These are phyloP conservation scores for Ficedula albicollis DNA, from an alignment of 2,797 vertebrate species.

Conservation along the genomic window DNA sequence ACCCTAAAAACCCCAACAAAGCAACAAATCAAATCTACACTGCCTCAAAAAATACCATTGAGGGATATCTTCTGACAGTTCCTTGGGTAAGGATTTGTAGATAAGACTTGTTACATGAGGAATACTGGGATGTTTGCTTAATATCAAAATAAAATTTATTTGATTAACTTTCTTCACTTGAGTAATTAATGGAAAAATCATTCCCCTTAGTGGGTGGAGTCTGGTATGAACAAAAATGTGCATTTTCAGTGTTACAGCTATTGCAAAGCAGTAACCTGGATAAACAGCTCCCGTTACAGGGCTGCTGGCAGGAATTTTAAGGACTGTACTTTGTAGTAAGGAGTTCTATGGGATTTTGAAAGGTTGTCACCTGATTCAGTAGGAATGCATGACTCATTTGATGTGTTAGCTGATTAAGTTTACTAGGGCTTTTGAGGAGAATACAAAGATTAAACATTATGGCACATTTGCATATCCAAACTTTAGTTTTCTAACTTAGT, in stretches of 20 bases:
- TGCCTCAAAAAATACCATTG: background rate
- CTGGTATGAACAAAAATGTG: background rate
- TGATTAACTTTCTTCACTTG: background rate
- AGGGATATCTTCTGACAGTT: background rate
- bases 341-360: background rate
- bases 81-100: background rate
- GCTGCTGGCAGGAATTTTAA: background rate
- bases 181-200: background rate
- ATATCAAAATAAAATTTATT: background rate
- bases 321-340: background rate
- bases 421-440: background rate
- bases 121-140: background rate
- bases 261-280: background rate
- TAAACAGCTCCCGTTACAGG: background rate
- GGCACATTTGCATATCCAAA: background rate
- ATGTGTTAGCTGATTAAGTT: background rate
- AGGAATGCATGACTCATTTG: background rate
- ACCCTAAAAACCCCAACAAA: background rate
- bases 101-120: background rate
- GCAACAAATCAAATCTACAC: background rate
- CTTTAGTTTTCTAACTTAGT: background rate
- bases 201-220: background rate
- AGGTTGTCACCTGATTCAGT: background rate
- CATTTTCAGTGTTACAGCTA: background rate
- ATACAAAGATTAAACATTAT: background rate